Evolutionary conservation across 2,113 vertebrate genomes (phyloP), one percentile per base, ranked within the genome.

Genomic region (Shinisaurus crocodilurus): DNA sequence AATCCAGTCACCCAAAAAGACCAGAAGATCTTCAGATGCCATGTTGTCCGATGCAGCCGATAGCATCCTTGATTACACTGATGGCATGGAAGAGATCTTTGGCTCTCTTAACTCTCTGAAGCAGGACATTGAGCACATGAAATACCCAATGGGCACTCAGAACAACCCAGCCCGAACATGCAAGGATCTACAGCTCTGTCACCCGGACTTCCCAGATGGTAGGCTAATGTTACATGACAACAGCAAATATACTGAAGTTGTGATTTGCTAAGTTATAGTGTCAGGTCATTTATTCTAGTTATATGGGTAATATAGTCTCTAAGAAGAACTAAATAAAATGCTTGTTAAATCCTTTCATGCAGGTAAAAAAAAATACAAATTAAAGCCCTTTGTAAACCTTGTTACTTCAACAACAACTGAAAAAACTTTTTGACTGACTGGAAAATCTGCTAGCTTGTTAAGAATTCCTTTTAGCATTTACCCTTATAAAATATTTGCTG

Each of bases 21-120:
- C 97, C 65, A 98, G 98, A 92, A 97, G 99, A 90, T 99, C 99
- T 87, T 94, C 96, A 5, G 99, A 98, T 77, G 95, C 97, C 92
- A 96, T 98, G 95, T 97, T 98, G 88, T 97, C 98, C 4, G 99
- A 99, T 40, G 97, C 97, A 74, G 97, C 96, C 0, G 98, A 98
- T 80, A 97, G 96, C 60, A 97, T 98, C 90, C 96, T 98, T 95
- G 98, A 99, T 92, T 99, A 99, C 34, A 96, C 98, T 0, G 99
- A 99, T 89, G 99, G 98, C 91, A 99, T 99, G 99, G 99, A 99
- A 92, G 98, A 99, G 93, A 98, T 99, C 93, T 99, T 99, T 77
- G 97, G 98, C 85, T 99, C 99, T 0, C 94, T 99, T 86, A 99
- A 99, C 93, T 98, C 98, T 88, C 97, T 99, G 92, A 99, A 99